Evolutionary conservation across 2,113 vertebrate genomes (phyloP).

Genomic region (Willisornis vidua): DNA sequence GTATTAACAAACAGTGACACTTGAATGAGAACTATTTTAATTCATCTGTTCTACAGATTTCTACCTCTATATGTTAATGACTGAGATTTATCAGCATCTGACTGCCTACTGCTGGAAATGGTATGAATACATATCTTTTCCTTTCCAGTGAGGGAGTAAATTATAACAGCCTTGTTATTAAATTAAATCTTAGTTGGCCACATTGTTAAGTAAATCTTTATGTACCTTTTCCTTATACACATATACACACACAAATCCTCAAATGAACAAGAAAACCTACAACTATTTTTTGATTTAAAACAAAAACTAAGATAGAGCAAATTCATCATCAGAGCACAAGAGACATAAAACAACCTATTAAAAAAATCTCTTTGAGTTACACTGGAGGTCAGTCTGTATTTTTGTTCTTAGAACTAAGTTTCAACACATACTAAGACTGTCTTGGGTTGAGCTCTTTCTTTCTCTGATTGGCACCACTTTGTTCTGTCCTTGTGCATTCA

Average conservation of each 20-base stretch:
- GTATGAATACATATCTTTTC: neutral
- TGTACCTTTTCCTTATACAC: neutral
- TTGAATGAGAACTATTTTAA: neutral
- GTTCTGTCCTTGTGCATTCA: neutral
- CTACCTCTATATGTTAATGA: fast-evolving
- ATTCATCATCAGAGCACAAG: neutral
- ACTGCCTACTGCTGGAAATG: neutral
- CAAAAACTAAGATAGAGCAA: neutral
- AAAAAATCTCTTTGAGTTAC: neutral
- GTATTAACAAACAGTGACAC: neutral
- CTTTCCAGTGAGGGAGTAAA: neutral
- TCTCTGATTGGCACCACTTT: fast-evolving
- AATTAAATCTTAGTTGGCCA: neutral
- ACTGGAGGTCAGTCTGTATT: neutral
- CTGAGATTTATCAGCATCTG: neutral
- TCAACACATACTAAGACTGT: neutral
- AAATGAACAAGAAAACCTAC: neutral
- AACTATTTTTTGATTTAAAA: neutral
- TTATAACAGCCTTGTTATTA: neutral
- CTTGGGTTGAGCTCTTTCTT: neutral
- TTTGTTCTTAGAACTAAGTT: neutral
- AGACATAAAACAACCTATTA: neutral
- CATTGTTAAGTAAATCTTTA: neutral
- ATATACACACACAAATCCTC: neutral
- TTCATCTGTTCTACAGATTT: neutral